phyloP scores from a whole-genome alignment of 1,140 invertebrate species.

The Augochlora pura region DNA sequence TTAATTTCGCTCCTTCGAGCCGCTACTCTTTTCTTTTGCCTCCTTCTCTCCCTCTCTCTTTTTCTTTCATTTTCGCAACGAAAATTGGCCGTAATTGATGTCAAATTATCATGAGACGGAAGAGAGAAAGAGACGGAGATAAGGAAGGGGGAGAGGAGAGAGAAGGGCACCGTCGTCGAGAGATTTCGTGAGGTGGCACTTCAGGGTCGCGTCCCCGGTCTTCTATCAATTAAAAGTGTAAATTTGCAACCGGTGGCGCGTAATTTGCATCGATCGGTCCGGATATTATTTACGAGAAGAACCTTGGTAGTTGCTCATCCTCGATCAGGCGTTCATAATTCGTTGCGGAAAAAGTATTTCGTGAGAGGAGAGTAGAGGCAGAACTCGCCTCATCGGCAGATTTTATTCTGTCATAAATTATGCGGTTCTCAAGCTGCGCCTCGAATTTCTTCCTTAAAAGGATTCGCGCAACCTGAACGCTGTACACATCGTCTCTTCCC shows the following conservation, averaged over 20 bases:
- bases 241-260: conserved; percentile 40
- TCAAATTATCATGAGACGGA: background rate
- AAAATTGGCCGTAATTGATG: background rate
- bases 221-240: conserved; percentile 45
- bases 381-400: background rate
- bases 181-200: conserved; percentile 3
- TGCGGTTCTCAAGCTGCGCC: too few species aligned
- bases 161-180: background rate
- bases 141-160: background rate
- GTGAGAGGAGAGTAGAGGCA: background rate
- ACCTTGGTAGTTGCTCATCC: conserved; percentile 53
- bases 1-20: background rate
- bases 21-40: background rate
- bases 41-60: too few species aligned
- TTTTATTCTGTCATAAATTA: conserved; percentile 15
- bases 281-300: conserved; percentile 24
- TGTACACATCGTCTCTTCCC: too few species aligned
- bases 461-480: too few species aligned
- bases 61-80: background rate
- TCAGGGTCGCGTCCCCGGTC: conserved; percentile 21
- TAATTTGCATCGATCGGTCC: conserved; percentile 44
- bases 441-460: too few species aligned
- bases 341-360: conserved; percentile 12
- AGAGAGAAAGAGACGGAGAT: too few species aligned
- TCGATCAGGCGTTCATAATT: conserved; percentile 25